Percentiles rank a stretch among this genome's conserved stretches.
Evolutionary conservation across 2,888 invertebrate species (phyloP).

Genomic region (Nematopogon swammerdamellus): DNA sequence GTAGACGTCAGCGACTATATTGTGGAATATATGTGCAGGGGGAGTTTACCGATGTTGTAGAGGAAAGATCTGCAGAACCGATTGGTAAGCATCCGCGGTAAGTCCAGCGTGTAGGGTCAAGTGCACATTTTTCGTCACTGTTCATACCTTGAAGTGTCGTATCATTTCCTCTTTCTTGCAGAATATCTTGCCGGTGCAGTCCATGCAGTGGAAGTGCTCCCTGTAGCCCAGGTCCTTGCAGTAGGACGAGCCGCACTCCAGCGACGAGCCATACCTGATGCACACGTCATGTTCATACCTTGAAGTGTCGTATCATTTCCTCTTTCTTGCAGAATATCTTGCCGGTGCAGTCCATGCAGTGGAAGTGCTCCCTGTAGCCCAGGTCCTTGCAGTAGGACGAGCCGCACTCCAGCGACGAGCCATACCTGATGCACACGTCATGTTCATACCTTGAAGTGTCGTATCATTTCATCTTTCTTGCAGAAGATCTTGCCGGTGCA

Average conservation of each 20-base stretch:
- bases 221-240: conserved; percentile 88
- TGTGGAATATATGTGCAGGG: no score
- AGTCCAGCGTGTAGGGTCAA: no score
- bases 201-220: conserved; percentile 92
- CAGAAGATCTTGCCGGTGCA: conserved; percentile 81
- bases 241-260: conserved; percentile 80
- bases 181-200: conserved; percentile 76
- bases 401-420: conserved; percentile 79
- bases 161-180: conserved; percentile 99
- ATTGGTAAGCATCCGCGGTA: no score
- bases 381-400: conserved; percentile 83
- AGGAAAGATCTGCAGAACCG: no score
- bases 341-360: conserved; percentile 71
- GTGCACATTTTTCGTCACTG: no score
- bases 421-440: no score
- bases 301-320: conserved; percentile 97
- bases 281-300: no score
- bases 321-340: conserved; percentile 97
- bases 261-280: conserved; percentile 69
- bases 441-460: conserved; percentile 84
- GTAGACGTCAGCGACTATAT: no score
- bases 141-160: conserved; percentile 81
- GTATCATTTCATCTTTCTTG: conserved; percentile 98
- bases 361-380: conserved; percentile 93
- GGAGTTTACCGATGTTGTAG: no score